Base-by-base conservation (phyloP, 2,113 vertebrate genomes). In the Lota lota region DNA sequence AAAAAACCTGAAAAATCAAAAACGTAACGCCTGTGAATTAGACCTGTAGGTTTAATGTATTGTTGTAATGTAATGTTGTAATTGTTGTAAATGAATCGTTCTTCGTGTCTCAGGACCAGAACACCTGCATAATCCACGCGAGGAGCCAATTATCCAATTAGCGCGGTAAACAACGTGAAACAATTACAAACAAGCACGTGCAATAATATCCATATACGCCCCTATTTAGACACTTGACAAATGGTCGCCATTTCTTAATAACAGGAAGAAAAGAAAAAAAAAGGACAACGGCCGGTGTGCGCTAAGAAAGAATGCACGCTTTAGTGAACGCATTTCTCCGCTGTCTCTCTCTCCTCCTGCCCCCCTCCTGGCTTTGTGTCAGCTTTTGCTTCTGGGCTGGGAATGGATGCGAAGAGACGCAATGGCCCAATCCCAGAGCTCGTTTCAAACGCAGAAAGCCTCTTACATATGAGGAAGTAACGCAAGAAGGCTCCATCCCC, bases 381-480 rank as follows among this genome's bases (percentile, higher is more conserved):
- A 88, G 86, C 54, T 81, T 85, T 33, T 91, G 88, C 83, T 84
- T 82, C 86, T 91, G 91, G 92, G 88, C 77, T 85, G 91, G 89
- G 86, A 87, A 70, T 61, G 87, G 87, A 63, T 78, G 86, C 72
- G 83, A 85, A 61, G 81, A 88, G 80, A 83, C 75, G 75, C 73
- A 68, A 78, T 87, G 84, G 89, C 80, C 92, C 91, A 92, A 93
- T 92, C 91, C 87, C 81, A 85, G 89, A 80, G 89, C 92, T 84
- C 83, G 87, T 80, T 79, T 88, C 85, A 88, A 81, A 85, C 66
- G 81, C 84, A 87, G 59, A 90, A 88, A 91, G 90, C 90, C 85
- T 90, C 92, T 91, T 89, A 83, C 90, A 89, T 84, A 91, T 87
- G 85, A 92, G 92, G 91, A 93, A 93, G 91, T 89, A 76, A 75